These are phyloP conservation scores for Wiebesia pumilae DNA, from an alignment of 1,140 invertebrate species.

Conservation along the genomic window DNA sequence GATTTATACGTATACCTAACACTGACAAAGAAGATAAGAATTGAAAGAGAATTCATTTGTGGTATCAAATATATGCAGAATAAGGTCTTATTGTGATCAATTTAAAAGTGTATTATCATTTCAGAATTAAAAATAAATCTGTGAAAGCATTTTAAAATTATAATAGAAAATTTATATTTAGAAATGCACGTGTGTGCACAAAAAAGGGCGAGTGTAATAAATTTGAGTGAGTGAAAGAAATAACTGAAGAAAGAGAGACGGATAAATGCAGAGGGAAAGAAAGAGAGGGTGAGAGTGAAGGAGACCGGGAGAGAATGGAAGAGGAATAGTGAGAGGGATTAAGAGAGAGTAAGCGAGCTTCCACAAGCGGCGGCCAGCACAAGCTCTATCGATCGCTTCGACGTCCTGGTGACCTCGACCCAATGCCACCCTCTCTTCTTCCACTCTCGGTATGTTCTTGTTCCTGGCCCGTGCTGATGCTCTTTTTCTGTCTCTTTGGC, in stretches of 20 bases:
- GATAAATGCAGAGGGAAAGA: neutral
- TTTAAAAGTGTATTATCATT: too few species aligned
- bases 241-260: neutral
- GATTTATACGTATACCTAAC: too few species aligned
- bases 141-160: too few species aligned
- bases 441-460: neutral
- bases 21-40: too few species aligned
- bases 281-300: neutral
- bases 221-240: neutral
- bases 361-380: constrained; percentile 50
- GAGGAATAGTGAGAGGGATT: constrained; percentile 24
- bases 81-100: too few species aligned
- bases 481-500: constrained; percentile 44
- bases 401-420: constrained; percentile 74
- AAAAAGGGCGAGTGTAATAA: neutral
- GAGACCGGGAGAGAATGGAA: neutral
- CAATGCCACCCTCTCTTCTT: constrained; percentile 65
- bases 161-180: neutral
- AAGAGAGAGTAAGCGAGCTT: constrained; percentile 3
- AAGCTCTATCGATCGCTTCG: constrained; percentile 70
- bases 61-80: too few species aligned
- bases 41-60: too few species aligned
- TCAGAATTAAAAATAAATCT: too few species aligned
- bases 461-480: constrained; percentile 44
- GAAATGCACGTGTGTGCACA: neutral